Conservation (phyloP, 2,888 invertebrate species). For the Scaptomyza tumidula region DNA sequence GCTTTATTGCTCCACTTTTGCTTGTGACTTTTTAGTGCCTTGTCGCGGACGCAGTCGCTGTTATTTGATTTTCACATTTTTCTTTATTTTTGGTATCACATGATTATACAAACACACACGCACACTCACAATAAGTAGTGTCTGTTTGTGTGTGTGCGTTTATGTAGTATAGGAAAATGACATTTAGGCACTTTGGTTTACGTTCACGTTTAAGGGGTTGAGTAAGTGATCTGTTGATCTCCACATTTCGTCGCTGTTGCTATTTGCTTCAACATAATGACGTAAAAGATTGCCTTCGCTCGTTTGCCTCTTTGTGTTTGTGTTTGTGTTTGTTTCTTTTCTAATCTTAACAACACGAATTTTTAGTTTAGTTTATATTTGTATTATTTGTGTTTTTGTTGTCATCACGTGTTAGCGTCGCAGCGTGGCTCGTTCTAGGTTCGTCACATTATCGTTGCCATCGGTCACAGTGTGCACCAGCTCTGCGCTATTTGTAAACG, state of each 20-base stretch:
- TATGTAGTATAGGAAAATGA: conserved; percentile 65
- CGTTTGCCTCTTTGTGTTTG: conserved; percentile 25
- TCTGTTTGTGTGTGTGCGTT: conserved; percentile 1
- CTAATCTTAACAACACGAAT: conserved; percentile 56
- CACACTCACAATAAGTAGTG: not conserved
- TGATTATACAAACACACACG: conserved; percentile 66
- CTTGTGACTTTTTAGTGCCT: conserved; percentile 77
- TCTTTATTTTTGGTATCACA: conserved; percentile 76
- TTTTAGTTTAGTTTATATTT: conserved; percentile 40
- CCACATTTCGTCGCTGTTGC: conserved; percentile 62
- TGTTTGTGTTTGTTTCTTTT: not conserved
- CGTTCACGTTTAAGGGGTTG: conserved; percentile 62
- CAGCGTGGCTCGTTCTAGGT: conserved; percentile 26
- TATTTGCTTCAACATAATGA: conserved; percentile 41
- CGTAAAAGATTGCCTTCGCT: conserved; percentile 71
- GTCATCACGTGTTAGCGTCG: conserved; percentile 65
- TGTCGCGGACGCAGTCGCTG: conserved; percentile 67
- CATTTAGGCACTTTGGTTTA: conserved; percentile 68
- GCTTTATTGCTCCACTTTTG: conserved; percentile 80
- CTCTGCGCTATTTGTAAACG: conserved; percentile 15
- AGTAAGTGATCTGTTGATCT: conserved; percentile 77
- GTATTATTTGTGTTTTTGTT: not conserved
- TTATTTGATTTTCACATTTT: conserved; percentile 82
- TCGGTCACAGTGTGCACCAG: conserved; percentile 57
- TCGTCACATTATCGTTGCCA: conserved; percentile 20